phyloP scores from a whole-genome alignment of 64 coral and sea anemone species.

The Catalaphyllia jardinei region DNA sequence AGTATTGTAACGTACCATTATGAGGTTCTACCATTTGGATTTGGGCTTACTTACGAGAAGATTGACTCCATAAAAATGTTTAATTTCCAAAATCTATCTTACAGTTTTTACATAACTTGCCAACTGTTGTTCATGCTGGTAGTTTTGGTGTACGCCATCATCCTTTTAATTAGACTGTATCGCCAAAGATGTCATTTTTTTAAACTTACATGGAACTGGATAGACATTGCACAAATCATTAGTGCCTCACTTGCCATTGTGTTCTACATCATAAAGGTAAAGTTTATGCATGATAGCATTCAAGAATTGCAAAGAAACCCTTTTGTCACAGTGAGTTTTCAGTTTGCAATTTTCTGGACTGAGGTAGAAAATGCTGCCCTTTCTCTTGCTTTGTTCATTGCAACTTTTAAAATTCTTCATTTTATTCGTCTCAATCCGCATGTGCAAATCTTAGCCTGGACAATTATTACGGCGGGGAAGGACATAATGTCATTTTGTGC shows the following conservation, averaged over 20 bases:
- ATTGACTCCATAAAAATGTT: constrained; percentile 24
- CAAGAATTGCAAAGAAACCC: not conserved
- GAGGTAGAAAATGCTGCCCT: constrained; percentile 14
- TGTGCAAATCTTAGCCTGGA: constrained; percentile 13
- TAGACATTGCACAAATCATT: constrained; percentile 14
- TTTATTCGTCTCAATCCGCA: constrained; percentile 16
- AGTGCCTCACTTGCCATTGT: constrained; percentile 14
- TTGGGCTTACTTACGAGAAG: constrained; percentile 20
- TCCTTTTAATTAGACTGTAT: constrained; percentile 1
- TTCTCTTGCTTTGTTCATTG: constrained; percentile 5
- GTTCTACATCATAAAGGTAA: constrained; percentile 3
- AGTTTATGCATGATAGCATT: constrained; percentile 17
- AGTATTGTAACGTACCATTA: constrained; percentile 12
- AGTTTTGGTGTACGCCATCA: not conserved
- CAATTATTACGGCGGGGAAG: not conserved
- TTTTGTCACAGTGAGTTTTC: constrained; percentile 10
- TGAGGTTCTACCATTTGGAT: constrained; percentile 31
- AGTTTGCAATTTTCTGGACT: constrained; percentile 24
- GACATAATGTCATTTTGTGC: not conserved
- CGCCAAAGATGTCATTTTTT: not conserved
- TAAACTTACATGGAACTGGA: constrained; percentile 17
- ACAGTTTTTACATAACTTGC: constrained; percentile 27
- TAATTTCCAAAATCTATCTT: constrained; percentile 20
- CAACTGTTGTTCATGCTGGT: constrained; percentile 12
- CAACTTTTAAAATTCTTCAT: constrained; percentile 38